A percentile compares a stretch with the other conserved stretches of the same genome.
These are phyloP conservation scores for Diogma glabrata DNA, from an alignment of 2,888 invertebrate species.

Conservation along the genomic window DNA sequence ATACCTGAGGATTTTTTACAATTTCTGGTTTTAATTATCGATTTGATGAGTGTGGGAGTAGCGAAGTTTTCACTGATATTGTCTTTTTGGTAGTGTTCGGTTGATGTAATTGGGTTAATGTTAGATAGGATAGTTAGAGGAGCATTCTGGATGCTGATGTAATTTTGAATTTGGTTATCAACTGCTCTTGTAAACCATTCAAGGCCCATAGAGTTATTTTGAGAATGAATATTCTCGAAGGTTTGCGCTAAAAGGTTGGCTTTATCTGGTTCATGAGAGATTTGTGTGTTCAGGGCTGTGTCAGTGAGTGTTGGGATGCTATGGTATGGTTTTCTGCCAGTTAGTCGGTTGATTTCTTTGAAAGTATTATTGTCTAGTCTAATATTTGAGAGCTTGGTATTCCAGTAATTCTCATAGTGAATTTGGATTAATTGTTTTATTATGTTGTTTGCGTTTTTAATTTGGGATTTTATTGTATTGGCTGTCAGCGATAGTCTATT, in stretches of 20 bases:
- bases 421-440: neutral
- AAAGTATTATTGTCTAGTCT: neutral
- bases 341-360: neutral
- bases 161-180: neutral
- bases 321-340: neutral
- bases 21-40: neutral
- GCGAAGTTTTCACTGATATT: neutral
- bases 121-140: neutral
- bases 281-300: neutral
- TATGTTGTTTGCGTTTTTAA: neutral
- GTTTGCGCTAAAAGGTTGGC: neutral
- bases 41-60: neutral
- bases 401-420: neutral
- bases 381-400: neutral
- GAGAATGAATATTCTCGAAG: neutral
- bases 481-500: neutral
- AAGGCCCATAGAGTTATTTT: neutral
- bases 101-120: neutral
- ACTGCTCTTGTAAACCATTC: neutral
- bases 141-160: neutral
- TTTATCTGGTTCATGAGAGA: neutral
- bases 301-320: neutral
- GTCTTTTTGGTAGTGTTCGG: neutral
- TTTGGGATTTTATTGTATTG: neutral
- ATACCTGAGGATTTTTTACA: neutral